A percentile compares a stretch with the other conserved stretches of the same genome.
phyloP scores from a whole-genome alignment of 2,797 vertebrate genomes.

The Tamandua tetradactyla region DNA sequence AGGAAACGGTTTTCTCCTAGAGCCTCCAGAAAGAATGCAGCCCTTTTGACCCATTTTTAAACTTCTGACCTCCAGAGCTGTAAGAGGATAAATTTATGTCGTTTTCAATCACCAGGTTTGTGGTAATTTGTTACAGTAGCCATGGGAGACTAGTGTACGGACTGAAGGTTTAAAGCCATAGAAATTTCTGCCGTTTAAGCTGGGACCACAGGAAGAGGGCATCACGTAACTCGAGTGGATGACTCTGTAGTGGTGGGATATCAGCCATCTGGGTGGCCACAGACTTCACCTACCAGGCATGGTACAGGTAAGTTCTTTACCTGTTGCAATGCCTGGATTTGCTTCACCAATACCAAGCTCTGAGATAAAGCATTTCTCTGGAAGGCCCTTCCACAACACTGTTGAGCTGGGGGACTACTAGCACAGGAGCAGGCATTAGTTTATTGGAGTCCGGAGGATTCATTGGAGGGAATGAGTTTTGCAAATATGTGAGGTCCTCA shows the following conservation, averaged over 20 bases:
- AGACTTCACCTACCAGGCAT: rapidly evolving
- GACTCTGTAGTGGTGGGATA: neutral
- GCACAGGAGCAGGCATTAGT: neutral
- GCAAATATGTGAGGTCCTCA: neutral
- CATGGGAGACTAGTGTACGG: neutral
- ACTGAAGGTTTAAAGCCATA: neutral
- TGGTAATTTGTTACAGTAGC: neutral
- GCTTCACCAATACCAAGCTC: neutral
- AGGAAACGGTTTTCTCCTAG: neutral
- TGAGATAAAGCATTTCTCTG: neutral
- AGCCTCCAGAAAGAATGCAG: neutral
- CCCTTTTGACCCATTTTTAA: neutral
- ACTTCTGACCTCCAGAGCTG: neutral
- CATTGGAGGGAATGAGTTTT: neutral
- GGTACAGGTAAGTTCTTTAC: neutral
- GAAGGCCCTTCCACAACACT: neutral
- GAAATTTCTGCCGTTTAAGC: neutral
- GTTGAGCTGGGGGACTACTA: neutral
- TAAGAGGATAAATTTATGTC: neutral
- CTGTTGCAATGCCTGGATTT: rapidly evolving
- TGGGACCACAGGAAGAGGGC: neutral
- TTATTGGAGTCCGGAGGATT: neutral
- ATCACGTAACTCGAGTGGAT: neutral
- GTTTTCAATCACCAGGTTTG: neutral
- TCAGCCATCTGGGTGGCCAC: neutral